Conservation (phyloP, 2,888 invertebrate genomes). For the Epirrhoe alternata region DNA sequence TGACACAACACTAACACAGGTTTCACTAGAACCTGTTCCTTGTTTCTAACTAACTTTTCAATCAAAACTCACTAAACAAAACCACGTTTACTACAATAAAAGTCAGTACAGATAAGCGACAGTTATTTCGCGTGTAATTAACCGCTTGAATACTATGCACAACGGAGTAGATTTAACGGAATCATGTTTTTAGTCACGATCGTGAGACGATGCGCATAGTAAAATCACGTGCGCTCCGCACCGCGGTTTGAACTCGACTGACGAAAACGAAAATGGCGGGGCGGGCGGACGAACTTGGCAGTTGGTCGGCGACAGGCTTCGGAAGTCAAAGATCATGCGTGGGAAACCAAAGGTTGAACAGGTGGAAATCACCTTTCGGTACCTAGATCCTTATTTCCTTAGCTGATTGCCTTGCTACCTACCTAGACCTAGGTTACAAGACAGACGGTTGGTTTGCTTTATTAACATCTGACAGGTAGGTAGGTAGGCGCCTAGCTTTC, state of each 20-base stretch:
- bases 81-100: slow-evolving; percentile 26
- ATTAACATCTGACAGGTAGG: no score
- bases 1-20: slow-evolving; percentile 53
- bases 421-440: background rate
- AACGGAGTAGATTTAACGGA: slow-evolving; percentile 51
- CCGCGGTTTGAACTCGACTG: slow-evolving; percentile 71
- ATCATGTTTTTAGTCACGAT: slow-evolving; percentile 63
- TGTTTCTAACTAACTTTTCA: slow-evolving; percentile 44
- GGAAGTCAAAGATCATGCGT: slow-evolving; percentile 26
- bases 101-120: slow-evolving; percentile 29
- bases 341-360: slow-evolving; percentile 8
- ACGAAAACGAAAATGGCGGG: slow-evolving; percentile 65
- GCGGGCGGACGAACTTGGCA: slow-evolving; percentile 29
- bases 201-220: slow-evolving; percentile 48
- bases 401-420: background rate
- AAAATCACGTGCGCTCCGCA: slow-evolving; percentile 52
- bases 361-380: background rate
- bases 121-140: slow-evolving; percentile 45
- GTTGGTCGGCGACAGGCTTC: slow-evolving; percentile 20
- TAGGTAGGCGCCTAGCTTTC: no score
- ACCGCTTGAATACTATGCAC: slow-evolving; percentile 44
- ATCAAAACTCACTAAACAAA: slow-evolving; percentile 39
- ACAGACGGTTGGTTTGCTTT: no score
- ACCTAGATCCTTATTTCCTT: background rate
- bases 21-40: slow-evolving; percentile 28